phyloP scores from a whole-genome alignment of 1,140 invertebrate species.

The Heterodera schachtii region DNA sequence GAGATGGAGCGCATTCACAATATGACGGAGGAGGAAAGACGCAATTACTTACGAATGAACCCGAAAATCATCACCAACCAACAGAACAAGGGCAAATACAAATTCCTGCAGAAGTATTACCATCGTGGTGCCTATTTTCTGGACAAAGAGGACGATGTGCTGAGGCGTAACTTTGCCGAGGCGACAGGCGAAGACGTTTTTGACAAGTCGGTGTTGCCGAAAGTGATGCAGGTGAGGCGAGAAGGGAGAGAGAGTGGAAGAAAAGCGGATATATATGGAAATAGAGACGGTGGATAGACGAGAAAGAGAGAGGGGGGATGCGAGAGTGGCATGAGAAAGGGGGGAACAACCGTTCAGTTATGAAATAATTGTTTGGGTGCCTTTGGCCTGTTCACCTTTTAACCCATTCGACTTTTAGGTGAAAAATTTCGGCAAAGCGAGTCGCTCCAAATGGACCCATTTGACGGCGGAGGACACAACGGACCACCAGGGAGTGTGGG shows the following conservation, averaged over 20 bases:
- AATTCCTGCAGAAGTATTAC: conserved; percentile 99
- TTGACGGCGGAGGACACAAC: conserved; percentile 99
- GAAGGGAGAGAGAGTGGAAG: not conserved
- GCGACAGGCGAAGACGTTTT: conserved; percentile 98
- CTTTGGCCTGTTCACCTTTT: too few relatives aligned
- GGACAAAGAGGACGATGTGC: conserved; percentile 88
- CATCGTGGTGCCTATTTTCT: conserved; percentile 98
- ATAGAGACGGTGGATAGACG: too few relatives aligned
- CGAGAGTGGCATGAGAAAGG: too few relatives aligned
- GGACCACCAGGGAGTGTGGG: conserved; percentile 94
- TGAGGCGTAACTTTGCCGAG: conserved; percentile 91
- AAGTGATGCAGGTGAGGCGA: conserved; percentile 87
- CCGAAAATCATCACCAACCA: conserved; percentile 73
- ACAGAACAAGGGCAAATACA: conserved; percentile 89
- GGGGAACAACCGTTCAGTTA: too few relatives aligned
- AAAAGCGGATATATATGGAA: too few relatives aligned
- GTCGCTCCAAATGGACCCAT: conserved; percentile 97
- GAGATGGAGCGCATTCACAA: conserved; percentile 88
- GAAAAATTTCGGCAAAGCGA: conserved; percentile 97
- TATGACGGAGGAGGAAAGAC: conserved; percentile 93
- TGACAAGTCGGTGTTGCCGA: conserved; percentile 95
- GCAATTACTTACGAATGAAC: conserved; percentile 84
- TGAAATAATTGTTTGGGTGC: too few relatives aligned
- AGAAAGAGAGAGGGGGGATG: too few relatives aligned
- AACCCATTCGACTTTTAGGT: conserved; percentile 71